Evolutionary conservation across 1,140 invertebrate species (phyloP).

Genomic region (Drosophila lowei): DNA sequence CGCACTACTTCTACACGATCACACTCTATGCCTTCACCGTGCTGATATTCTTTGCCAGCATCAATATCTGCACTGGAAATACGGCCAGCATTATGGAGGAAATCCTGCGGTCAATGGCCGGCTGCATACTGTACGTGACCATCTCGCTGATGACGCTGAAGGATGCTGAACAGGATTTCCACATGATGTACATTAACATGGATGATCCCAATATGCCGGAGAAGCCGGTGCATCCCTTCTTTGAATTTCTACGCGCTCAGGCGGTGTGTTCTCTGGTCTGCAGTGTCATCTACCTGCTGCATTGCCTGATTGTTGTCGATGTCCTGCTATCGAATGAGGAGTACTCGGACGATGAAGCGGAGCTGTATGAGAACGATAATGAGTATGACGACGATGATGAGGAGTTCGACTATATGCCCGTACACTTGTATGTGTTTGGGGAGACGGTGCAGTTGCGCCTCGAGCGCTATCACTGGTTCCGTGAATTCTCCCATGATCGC

Average conservation of each 20-base stretch:
- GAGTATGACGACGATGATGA: neutral
- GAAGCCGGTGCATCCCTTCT: conserved; percentile 38
- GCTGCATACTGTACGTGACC: conserved; percentile 20
- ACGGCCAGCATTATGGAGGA: conserved; percentile 7
- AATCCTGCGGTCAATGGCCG: conserved; percentile 15
- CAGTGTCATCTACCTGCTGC: conserved; percentile 44
- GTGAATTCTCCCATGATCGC: conserved; percentile 13
- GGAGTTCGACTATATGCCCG: conserved; percentile 33
- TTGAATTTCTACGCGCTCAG: conserved; percentile 26
- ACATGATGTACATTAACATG: conserved; percentile 15
- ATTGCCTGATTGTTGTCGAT: conserved; percentile 46
- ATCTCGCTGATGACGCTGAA: conserved; percentile 40
- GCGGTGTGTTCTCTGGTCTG: conserved; percentile 20
- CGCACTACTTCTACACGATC: no score
- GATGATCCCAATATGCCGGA: neutral
- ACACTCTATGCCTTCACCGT: neutral
- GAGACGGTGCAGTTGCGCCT: conserved; percentile 9
- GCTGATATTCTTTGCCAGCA: conserved; percentile 37
- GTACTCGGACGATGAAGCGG: neutral
- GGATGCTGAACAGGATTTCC: conserved; percentile 32
- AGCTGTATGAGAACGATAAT: neutral
- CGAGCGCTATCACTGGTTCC: conserved; percentile 39
- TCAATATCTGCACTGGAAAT: conserved; percentile 50
- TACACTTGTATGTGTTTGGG: conserved; percentile 45
- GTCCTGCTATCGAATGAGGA: conserved; percentile 37